Conservation (phyloP, 2,888 invertebrate species). For the Microctonus hyperodae region DNA sequence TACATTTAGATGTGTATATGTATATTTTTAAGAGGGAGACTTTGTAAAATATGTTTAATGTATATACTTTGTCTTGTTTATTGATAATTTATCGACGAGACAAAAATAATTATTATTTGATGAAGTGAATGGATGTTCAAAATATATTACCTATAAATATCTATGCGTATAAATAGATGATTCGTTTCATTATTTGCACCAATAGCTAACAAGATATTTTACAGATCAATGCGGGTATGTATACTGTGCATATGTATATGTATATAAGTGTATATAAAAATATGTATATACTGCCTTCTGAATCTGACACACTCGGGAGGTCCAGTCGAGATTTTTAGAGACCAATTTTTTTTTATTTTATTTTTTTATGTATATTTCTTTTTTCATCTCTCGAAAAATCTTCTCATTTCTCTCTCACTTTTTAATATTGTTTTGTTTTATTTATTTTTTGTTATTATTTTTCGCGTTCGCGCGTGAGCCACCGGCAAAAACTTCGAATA, state of each 20-base stretch:
- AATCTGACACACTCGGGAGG: constrained; percentile 56
- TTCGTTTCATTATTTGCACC: constrained; percentile 46
- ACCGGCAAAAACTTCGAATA: constrained; percentile 57
- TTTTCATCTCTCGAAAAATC: not conserved
- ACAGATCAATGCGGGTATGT: constrained; percentile 50
- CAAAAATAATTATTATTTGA: constrained; percentile 8
- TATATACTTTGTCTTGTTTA: constrained; percentile 17
- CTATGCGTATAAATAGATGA: not conserved
- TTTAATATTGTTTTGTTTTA: not conserved
- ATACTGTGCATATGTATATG: not conserved
- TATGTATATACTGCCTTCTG: constrained; percentile 37
- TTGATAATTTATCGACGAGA: constrained; percentile 16
- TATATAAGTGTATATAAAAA: constrained; percentile 21
- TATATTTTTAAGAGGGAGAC: not conserved
- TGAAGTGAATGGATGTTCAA: constrained; percentile 17
- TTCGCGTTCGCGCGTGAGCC: constrained; percentile 42
- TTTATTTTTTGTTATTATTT: constrained; percentile 25
- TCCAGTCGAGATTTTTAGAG: constrained; percentile 41
- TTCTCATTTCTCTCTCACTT: not conserved
- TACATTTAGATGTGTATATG: not conserved
- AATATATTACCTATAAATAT: not conserved
- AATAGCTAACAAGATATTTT: constrained; percentile 60
- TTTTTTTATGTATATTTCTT: not conserved
- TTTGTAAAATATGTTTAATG: constrained; percentile 8
- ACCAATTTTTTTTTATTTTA: not conserved